Evolutionary conservation across 2,888 invertebrate genomes (phyloP).

Genomic region (Scaptomyza reducta): DNA sequence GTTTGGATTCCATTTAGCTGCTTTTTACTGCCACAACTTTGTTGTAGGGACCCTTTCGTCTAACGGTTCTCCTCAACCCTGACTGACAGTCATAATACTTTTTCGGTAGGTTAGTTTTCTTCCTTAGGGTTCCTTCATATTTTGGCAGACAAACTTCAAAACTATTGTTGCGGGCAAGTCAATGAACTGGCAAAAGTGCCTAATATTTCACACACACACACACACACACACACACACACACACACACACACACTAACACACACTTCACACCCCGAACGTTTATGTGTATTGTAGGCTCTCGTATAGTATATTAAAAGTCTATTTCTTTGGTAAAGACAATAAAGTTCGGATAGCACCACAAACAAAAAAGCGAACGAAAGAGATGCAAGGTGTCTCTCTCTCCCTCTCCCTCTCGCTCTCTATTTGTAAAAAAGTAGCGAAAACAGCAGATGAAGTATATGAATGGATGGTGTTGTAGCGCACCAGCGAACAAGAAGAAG

Average conservation of each 20-base stretch:
- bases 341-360: slow-evolving; percentile 56
- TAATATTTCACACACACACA: slow-evolving; percentile 68
- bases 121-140: slow-evolving; percentile 48
- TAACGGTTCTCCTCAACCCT: too few species aligned
- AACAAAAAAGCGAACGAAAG: slow-evolving; percentile 2
- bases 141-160: slow-evolving; percentile 78
- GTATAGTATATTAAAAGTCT: slow-evolving; percentile 75
- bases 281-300: slow-evolving; percentile 48
- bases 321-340: slow-evolving; percentile 79
- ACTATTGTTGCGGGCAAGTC: slow-evolving; percentile 76
- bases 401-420: background rate
- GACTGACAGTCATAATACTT: too few species aligned
- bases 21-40: too few species aligned
- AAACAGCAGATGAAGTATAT: slow-evolving; percentile 50
- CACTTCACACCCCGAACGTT: too few species aligned
- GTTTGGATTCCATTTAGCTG: too few species aligned
- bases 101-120: background rate
- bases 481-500: slow-evolving; percentile 28
- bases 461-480: slow-evolving; percentile 31
- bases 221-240: slow-evolving; percentile 13
- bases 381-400: background rate
- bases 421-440: slow-evolving; percentile 23
- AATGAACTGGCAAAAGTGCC: slow-evolving; percentile 77
- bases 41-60: too few species aligned
- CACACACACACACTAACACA: background rate